Base-by-base conservation (phyloP, 2,888 invertebrate genomes). In the Aphodius granarius region DNA sequence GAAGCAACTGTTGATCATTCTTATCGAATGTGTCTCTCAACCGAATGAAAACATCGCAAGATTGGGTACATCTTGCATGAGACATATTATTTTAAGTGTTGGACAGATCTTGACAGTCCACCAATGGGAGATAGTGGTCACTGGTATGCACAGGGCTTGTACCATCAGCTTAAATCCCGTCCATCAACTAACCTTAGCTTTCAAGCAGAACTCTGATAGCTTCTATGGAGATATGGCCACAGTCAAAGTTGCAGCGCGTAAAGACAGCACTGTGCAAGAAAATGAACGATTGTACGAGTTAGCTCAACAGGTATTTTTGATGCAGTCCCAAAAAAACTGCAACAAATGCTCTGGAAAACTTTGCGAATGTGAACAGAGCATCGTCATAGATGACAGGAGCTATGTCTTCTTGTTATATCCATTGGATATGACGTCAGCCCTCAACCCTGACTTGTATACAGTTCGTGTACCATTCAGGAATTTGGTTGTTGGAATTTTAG, bases 181-280 rank as follows among this genome's bases (percentile, higher is more conserved):
- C 74, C 93, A 95, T 79, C 96, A 96, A 87, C 89, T 98, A 63
- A 96, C 96, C 75, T 92, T 94, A 83, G 96, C 96, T 63, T 98
- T 97, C 86, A 94, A 95, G 82, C 93, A 94, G 81, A 94, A 96
- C 84, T 97, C 97, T 0, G 95, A 96, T 82, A 97, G 97, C 84
- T 98, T 97, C 87, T 97, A 97, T 85, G 97, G 97, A 0, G 97
- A 97, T 86, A 89, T 94, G 80, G 95, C 95, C 9, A 96, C 96
- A 76, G 97, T 97, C 0, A 97, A 97, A 89, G 97, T 97, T 5
- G 97, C 97, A 0, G 97, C 97, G 0, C 89, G 97, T 70, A 91
- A 94, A 76, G 97, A 97, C 85, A 95, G 95, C 83, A 94, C 95
- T 0, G 89, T 94, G 13, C 93, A 94, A 78, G 97, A 97, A 84